phyloP scores from a whole-genome alignment of 64 coral and sea anemone genomes.

The Orbicella faveolata region DNA sequence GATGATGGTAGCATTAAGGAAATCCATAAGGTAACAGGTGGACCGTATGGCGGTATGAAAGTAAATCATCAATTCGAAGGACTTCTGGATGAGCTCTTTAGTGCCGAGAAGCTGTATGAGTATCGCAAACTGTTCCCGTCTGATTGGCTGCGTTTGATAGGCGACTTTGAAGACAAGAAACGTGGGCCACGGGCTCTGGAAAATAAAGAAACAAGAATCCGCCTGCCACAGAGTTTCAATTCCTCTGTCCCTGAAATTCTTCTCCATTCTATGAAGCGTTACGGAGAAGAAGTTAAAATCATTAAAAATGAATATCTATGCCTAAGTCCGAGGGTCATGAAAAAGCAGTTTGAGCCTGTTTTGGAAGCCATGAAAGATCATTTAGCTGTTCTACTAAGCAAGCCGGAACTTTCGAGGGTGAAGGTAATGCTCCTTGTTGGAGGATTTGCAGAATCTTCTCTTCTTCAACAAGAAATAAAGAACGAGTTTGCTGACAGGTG shows the following conservation, averaged over 20 bases:
- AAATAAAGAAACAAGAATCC: constrained; percentile 30
- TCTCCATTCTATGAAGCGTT: background rate
- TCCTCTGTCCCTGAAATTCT: background rate
- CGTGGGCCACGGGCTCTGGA: constrained; percentile 20
- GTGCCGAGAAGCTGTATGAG: constrained; percentile 12
- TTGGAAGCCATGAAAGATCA: constrained; percentile 17
- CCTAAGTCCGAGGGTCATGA: background rate
- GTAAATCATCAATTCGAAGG: constrained; percentile 37
- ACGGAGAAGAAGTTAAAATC: background rate
- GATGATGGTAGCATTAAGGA: constrained; percentile 19
- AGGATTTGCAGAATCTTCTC: constrained; percentile 9
- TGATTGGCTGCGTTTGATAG: constrained; percentile 45
- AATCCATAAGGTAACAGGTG: constrained; percentile 32
- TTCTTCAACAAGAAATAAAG: constrained; percentile 7
- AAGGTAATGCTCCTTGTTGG: constrained; percentile 9
- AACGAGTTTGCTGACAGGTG: background rate
- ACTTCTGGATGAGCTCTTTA: constrained; percentile 49
- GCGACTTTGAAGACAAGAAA: constrained; percentile 53
- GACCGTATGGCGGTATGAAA: constrained; percentile 46
- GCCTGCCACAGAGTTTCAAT: constrained; percentile 47
- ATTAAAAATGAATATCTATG: constrained; percentile 14
- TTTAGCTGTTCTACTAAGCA: background rate
- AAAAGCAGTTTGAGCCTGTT: constrained; percentile 21
- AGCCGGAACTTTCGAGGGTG: background rate
- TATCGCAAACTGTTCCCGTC: constrained; percentile 10